These are phyloP conservation scores for Sebastes umbrosus DNA, from an alignment of 2,797 vertebrate genomes.

Conservation along the genomic window DNA sequence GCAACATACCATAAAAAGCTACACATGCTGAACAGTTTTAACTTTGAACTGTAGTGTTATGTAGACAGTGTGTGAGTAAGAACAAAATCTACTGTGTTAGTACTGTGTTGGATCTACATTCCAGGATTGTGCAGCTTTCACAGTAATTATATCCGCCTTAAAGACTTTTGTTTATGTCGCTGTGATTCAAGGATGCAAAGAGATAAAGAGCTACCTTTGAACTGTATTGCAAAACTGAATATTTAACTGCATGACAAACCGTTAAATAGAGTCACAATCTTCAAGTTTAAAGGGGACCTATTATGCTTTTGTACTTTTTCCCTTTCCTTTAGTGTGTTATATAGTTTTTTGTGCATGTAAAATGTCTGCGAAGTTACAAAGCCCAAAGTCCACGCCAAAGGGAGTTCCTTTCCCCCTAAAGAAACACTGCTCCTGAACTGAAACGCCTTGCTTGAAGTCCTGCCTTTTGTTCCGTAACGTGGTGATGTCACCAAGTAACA, in stretches of 20 bases:
- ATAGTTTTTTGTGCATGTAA: no score
- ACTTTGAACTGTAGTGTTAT: neutral
- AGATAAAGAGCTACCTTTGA: slow-evolving; percentile 53
- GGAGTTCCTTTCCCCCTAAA: no score
- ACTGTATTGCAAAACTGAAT: neutral
- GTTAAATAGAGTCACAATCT: neutral
- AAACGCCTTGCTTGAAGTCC: no score
- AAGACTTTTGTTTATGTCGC: neutral
- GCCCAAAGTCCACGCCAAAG: no score
- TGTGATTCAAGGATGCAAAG: neutral
- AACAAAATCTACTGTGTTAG: neutral
- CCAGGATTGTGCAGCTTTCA: neutral
- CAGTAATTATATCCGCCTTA: neutral
- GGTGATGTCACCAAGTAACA: no score
- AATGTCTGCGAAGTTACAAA: no score
- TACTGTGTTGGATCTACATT: neutral
- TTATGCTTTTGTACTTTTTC: no score
- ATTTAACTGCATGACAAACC: neutral
- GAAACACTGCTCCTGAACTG: no score
- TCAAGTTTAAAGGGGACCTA: neutral
- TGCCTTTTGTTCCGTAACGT: no score
- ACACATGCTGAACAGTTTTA: neutral
- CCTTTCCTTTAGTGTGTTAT: no score
- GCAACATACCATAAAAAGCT: neutral
- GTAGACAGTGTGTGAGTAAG: neutral